These are phyloP conservation scores for Acleris literana DNA, from an alignment of 2,888 invertebrate species.

Conservation along the genomic window DNA sequence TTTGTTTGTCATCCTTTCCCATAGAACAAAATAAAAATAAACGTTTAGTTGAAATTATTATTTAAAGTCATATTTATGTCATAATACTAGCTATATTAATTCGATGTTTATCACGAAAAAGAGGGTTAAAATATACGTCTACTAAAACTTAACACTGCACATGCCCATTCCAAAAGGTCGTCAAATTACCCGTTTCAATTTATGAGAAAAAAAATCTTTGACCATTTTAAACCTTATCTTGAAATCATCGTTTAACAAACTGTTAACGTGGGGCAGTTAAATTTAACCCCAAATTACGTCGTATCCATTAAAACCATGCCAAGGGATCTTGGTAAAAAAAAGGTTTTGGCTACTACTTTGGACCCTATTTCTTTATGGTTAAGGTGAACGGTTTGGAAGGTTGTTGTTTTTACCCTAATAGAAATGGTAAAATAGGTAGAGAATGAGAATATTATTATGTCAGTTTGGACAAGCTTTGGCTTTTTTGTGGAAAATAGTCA, in stretches of 20 bases:
- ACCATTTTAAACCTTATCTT: constrained; percentile 36
- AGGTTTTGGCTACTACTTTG: constrained; percentile 5
- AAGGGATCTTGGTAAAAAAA: constrained; percentile 36
- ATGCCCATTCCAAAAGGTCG: constrained; percentile 4
- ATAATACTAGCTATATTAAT: no score
- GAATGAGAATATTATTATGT: constrained; percentile 35
- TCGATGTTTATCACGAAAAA: no score
- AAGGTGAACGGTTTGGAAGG: neutral
- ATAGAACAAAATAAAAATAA: no score
- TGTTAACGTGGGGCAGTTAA: constrained; percentile 45
- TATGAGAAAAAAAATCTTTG: constrained; percentile 23
- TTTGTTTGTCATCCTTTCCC: no score
- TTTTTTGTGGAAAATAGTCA: constrained; percentile 20
- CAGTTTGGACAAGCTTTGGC: constrained; percentile 28
- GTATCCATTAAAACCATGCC: constrained; percentile 48
- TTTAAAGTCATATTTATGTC: no score
- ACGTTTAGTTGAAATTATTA: no score
- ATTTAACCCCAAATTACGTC: constrained; percentile 47
- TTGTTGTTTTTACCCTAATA: constrained; percentile 6
- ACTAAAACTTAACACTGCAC: neutral
- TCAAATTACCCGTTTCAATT: constrained; percentile 24
- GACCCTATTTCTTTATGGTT: neutral
- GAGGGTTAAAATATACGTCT: neutral
- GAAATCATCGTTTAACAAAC: constrained; percentile 45
- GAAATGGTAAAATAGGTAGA: constrained; percentile 25